phyloP scores from a whole-genome alignment of 2,888 invertebrate species.

The Parelbella ahira region DNA sequence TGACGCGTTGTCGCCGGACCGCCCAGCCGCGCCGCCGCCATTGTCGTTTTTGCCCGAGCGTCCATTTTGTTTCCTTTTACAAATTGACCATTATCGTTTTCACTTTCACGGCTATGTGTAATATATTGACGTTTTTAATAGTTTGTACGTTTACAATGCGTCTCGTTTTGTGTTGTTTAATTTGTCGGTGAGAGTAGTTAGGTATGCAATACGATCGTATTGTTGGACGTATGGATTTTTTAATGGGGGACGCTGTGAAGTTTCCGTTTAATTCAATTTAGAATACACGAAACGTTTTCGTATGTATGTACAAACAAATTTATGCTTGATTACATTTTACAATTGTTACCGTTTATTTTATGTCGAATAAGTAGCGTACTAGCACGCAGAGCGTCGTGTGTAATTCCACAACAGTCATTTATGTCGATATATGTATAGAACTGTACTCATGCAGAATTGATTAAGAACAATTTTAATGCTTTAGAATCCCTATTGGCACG shows the following conservation, averaged over 20 bases:
- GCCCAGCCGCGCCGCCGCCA: constrained; percentile 26
- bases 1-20: constrained; percentile 36
- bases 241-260: constrained; percentile 11
- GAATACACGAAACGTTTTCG: too few species aligned
- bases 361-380: too few species aligned
- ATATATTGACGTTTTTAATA: constrained; percentile 29
- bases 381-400: too few species aligned
- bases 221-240: background rate
- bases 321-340: too few species aligned
- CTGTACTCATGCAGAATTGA: too few species aligned
- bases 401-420: too few species aligned
- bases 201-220: too few species aligned
- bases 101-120: constrained; percentile 63
- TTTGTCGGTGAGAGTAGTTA: constrained; percentile 3
- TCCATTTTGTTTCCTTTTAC: constrained; percentile 33
- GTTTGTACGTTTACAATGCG: background rate
- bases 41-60: constrained; percentile 26
- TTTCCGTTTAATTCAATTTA: constrained; percentile 9
- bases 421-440: too few species aligned
- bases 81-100: constrained; percentile 49
- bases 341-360: too few species aligned
- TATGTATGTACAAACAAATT: too few species aligned
- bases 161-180: constrained; percentile 7
- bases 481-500: too few species aligned
- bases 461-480: too few species aligned